These are phyloP conservation scores for Pterocles gutturalis DNA, from an alignment of 2,113 vertebrate genomes.

Conservation along the genomic window DNA sequence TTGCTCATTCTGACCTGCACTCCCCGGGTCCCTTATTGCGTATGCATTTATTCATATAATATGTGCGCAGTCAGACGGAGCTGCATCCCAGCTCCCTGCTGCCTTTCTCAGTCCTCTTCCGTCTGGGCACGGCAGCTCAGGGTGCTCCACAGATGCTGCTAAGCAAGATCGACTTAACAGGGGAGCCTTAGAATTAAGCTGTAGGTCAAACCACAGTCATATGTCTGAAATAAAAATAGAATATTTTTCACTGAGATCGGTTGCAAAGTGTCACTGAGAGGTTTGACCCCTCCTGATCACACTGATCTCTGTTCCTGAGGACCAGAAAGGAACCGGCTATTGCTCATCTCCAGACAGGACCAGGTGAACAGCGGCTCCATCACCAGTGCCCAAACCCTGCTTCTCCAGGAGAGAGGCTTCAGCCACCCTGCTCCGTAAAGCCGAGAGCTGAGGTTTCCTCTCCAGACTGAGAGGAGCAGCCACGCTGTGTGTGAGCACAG, in stretches of 20 bases:
- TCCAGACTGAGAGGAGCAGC: not conserved
- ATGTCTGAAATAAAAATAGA: not conserved
- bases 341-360: not conserved
- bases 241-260: not conserved
- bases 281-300: not conserved
- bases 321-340: not conserved
- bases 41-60: not conserved
- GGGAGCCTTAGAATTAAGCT: not conserved
- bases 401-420: not conserved
- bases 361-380: not conserved
- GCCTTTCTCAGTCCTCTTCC: not conserved
- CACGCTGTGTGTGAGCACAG: rapidly evolving
- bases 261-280: not conserved
- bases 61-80: not conserved
- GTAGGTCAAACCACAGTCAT: not conserved
- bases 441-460: not conserved
- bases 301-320: not conserved
- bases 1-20: not conserved
- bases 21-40: not conserved
- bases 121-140: not conserved
- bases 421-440: not conserved
- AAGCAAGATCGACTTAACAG: not conserved
- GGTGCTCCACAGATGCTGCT: not conserved
- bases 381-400: not conserved
- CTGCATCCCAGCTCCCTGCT: not conserved